Conservation (phyloP, 2,888 invertebrate species). For the Aplocera efformata region DNA sequence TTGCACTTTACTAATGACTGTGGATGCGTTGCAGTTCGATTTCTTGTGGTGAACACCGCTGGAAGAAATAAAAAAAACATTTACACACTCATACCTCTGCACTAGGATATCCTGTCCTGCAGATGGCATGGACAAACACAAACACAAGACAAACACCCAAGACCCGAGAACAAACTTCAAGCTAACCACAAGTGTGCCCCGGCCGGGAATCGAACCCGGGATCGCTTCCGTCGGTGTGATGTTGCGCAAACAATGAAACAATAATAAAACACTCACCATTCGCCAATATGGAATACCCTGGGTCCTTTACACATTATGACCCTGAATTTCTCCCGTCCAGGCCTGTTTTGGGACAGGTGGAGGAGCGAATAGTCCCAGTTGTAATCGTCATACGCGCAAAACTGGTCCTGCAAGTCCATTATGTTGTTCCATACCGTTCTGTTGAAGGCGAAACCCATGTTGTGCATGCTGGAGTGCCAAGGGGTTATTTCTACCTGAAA, state of each 20-base stretch:
- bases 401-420: slow-evolving; percentile 89
- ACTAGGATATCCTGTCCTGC: too few relatives aligned
- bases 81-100: too few relatives aligned
- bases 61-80: slow-evolving; percentile 34
- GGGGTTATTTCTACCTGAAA: slow-evolving; percentile 93
- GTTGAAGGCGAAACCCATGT: slow-evolving; percentile 99
- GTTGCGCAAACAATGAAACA: too few relatives aligned
- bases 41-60: slow-evolving; percentile 98
- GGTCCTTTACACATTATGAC: slow-evolving; percentile 96
- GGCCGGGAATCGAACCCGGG: too few relatives aligned
- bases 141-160: too few relatives aligned
- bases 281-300: slow-evolving; percentile 98
- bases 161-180: too few relatives aligned
- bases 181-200: too few relatives aligned
- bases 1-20: slow-evolving; percentile 91
- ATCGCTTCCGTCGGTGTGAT: too few relatives aligned
- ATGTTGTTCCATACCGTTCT: slow-evolving; percentile 92
- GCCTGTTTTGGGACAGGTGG: slow-evolving; percentile 92
- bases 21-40: slow-evolving; percentile 92
- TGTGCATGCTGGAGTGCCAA: slow-evolving; percentile 98
- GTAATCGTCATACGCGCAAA: slow-evolving; percentile 98
- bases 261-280: slow-evolving; percentile 94
- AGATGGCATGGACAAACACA: too few relatives aligned
- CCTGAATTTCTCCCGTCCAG: slow-evolving; percentile 85
- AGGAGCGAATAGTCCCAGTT: slow-evolving; percentile 99